These are phyloP conservation scores for Chrysocyon brachyurus DNA, from an alignment of 2,797 vertebrate genomes.

Conservation along the genomic window DNA sequence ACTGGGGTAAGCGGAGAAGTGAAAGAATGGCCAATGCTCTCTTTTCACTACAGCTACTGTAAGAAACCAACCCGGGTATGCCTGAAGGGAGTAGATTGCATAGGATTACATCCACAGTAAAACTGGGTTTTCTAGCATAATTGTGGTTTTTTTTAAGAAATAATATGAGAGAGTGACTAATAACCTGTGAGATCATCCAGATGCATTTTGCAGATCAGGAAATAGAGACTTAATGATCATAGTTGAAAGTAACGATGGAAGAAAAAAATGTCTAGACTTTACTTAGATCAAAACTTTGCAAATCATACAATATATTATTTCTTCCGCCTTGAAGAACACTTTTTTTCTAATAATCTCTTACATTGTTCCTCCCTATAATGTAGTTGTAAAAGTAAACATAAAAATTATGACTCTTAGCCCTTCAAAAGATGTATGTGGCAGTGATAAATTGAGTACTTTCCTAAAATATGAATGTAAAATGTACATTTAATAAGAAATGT, in stretches of 20 bases:
- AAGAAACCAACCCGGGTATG: neutral
- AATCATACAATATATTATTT: neutral
- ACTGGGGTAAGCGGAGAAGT: neutral
- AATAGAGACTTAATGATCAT: neutral
- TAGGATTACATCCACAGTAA: neutral
- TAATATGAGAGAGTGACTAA: neutral
- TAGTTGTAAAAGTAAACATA: neutral
- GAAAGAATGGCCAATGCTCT: neutral
- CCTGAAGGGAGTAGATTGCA: neutral
- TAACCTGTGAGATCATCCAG: neutral
- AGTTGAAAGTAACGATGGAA: neutral
- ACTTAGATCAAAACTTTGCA: neutral
- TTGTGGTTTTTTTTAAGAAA: neutral
- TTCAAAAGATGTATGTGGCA: neutral
- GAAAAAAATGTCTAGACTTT: neutral
- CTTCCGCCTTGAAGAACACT: neutral
- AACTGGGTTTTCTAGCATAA: neutral
- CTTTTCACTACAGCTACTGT: neutral
- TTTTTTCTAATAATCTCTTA: neutral
- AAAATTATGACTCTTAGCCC: neutral
- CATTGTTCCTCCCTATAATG: neutral
- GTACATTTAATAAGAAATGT: neutral
- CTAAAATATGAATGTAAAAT: slow-evolving; percentile 7
- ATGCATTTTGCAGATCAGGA: neutral
- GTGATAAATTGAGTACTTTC: neutral